phyloP scores from a whole-genome alignment of 2,113 vertebrate genomes.

The Chrysemys picta region DNA sequence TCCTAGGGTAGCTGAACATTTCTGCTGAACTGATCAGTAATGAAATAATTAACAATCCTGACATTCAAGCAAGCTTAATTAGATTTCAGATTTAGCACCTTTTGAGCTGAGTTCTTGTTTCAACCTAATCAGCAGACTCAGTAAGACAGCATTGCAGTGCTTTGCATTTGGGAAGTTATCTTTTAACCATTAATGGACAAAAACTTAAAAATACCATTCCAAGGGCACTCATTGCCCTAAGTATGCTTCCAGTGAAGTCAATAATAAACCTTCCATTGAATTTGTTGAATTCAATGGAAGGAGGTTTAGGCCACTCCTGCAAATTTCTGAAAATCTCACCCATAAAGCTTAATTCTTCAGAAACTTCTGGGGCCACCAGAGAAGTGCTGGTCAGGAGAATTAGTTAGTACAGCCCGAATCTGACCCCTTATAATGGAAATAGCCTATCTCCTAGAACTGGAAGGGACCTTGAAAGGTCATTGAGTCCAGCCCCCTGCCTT shows the following conservation, averaged over 20 bases:
- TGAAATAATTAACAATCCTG: not conserved
- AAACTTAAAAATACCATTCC: not conserved
- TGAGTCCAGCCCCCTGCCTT: too few species aligned
- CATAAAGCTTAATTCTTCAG: not conserved
- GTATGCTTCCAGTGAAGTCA: not conserved
- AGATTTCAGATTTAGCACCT: not conserved
- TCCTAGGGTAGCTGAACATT: not conserved
- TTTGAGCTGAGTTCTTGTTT: not conserved
- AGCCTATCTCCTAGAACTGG: too few species aligned
- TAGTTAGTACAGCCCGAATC: not conserved
- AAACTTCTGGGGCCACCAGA: not conserved
- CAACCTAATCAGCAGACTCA: not conserved
- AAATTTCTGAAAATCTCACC: not conserved
- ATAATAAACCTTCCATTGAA: not conserved
- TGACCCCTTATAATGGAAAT: not conserved
- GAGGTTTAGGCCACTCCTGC: not conserved
- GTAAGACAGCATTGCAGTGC: not conserved
- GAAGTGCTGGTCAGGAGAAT: not conserved
- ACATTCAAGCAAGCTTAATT: not conserved
- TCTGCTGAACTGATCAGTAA: not conserved
- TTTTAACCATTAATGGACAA: not conserved
- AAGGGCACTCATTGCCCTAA: accelerated
- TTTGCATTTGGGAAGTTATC: not conserved
- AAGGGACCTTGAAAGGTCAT: too few species aligned
- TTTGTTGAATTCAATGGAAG: not conserved